Base-by-base conservation (phyloP, 2,797 vertebrate species). In the Neosalanx taihuensis region DNA sequence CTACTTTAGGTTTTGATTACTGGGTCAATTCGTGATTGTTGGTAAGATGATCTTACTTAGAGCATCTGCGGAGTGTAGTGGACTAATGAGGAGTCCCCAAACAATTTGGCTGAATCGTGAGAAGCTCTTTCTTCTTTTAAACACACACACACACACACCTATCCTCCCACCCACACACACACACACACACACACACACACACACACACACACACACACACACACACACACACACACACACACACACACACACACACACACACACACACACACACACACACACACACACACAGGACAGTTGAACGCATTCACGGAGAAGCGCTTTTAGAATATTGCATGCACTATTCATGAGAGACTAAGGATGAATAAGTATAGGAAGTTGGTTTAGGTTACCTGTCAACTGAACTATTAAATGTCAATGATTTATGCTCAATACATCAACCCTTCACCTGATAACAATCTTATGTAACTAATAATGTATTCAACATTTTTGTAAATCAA, bases 271-370 rank as follows among this genome's bases (percentile, higher is more conserved):
- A 56, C 41, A 46, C 41, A 46, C 41, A 46, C 41, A 74, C 67
- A 64, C 51, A 56, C 17, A 56, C 51, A 51, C 49, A 51, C 0
- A 51, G 15, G 49, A 51, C 49, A 56, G 4, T 56, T 56, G 51
- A n/a, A n/a, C 51, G 18, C 51, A 3, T 5, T 56, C 15, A 4
- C 51, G 60, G 20, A 72, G 79, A 79, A 63, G 71, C 49, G 73
- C 58, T 81, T 67, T 76, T 12, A 69, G 41, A 71, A 49, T 77
- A 65, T 72, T 79, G n/a, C 78, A 82, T 87, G 3, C 72, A 88
- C 72, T 85, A 89, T 86, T 87, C 60, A 88, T 83, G 7, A 68
- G 66, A 80, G 53, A 75, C 71, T 70, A 86, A 84, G 15, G 10
- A 79, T 60, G 73, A 72, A 65, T 37, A 57, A 64, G 1, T 23